phyloP scores from a whole-genome alignment of 35 echinoderm and acorn worm genomes.

The Eucidaris tribuloides region DNA sequence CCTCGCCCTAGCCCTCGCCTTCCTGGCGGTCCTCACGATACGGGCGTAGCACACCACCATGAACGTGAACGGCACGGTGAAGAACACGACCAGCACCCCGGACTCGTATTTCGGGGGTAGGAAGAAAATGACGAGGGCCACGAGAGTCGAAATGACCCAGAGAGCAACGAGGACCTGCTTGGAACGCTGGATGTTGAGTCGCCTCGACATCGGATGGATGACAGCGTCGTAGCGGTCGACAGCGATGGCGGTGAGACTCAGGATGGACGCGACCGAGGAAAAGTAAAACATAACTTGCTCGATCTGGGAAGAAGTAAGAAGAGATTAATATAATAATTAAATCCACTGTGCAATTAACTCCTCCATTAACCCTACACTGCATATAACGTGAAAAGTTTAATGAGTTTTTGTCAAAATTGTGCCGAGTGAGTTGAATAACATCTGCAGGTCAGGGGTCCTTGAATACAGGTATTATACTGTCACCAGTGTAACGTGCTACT shows the following conservation, averaged over 20 bases:
- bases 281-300: slow-evolving; percentile 96
- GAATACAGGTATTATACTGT: no score
- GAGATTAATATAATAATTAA: no score
- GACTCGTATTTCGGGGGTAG: slow-evolving; percentile 64
- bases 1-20: background rate
- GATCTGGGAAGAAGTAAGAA: no score
- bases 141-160: slow-evolving; percentile 45
- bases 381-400: no score
- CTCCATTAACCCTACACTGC: no score
- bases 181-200: slow-evolving; percentile 20
- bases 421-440: no score
- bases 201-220: slow-evolving; percentile 61
- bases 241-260: slow-evolving; percentile 82
- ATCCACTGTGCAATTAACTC: no score
- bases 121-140: slow-evolving; percentile 57
- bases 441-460: no score
- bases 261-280: slow-evolving; percentile 80
- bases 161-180: slow-evolving; percentile 48
- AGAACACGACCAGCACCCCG: slow-evolving; percentile 64
- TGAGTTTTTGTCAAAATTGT: no score
- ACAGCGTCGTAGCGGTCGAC: slow-evolving; percentile 85
- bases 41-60: slow-evolving; percentile 79
- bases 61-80: slow-evolving; percentile 48
- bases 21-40: slow-evolving; percentile 55
- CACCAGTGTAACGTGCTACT: no score